Base-by-base conservation (phyloP, 2,888 invertebrate genomes). In the Cepaea hortensis region DNA sequence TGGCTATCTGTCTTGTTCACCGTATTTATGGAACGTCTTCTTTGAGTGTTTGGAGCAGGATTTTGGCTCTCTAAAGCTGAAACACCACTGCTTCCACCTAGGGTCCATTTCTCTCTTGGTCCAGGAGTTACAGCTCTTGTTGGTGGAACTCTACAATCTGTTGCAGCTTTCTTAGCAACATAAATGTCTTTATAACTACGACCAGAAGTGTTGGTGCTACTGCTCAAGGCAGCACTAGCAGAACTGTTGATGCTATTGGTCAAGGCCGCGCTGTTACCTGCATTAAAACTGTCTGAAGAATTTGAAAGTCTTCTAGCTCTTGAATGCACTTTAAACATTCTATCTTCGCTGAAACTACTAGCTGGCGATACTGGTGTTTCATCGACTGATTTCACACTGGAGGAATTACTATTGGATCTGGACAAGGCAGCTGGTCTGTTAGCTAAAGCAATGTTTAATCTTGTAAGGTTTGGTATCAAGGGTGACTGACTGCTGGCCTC, bases 111-210 rank as follows among this genome's bases (percentile, higher is more conserved):
- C 50, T 85, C 88, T 50, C 88, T 80, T 23, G 89, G 87, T 3
- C 89, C 87, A 62, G 89, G 88, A 5, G 88, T 88, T 4, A 87
- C 86, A 3, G 87, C 79, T n/a, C 87, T 76, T n/a, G 81, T 61
- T 75, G 81, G 76, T 5, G 48, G 81, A 23, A 35, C 46, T 61
- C 76, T 81, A 15, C 70, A 3, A 6, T 73, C 70, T 0, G 92
- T 92, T 48, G 88, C 89, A 62, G 92, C 90, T n/a, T 91, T 87
- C 55, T 91, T 89, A 46, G 90, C 88, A 48, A 90, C 88, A 85
- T 90, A 91, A 48, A 91, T 90, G 50, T 90, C 90, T 70, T 88
- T 90, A 82, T 92, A 92, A 15, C 91, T 89, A 85, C 88, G 89
- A 70, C 88, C 84, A 15, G n/a, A 6, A 50, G 23, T 70, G 35